Evolutionary conservation across 2,888 invertebrate genomes (phyloP), one percentile per base, ranked within the genome.

Genomic region (Spatulosminthurus flaviceps): DNA sequence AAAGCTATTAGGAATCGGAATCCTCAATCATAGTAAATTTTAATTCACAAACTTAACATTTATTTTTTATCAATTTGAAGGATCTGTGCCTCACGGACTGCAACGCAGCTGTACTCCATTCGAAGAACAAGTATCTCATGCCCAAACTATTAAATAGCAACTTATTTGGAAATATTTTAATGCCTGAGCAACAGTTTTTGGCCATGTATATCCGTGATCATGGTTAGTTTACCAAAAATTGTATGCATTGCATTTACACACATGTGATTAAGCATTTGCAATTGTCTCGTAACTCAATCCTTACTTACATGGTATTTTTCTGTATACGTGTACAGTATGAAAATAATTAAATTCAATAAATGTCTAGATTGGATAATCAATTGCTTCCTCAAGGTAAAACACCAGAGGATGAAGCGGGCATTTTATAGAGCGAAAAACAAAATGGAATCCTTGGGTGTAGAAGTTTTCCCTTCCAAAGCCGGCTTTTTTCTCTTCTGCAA

Each of bases 21-120:
- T n/a, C n/a, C n/a, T n/a, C n/a, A n/a, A n/a, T n/a, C n/a, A n/a
- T n/a, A n/a, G n/a, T n/a, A n/a, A n/a, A n/a, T n/a, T n/a, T n/a
- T n/a, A n/a, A n/a, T n/a, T n/a, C n/a, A n/a, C n/a, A n/a, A n/a
- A n/a, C n/a, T n/a, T n/a, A n/a, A n/a, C n/a, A n/a, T n/a, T n/a
- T n/a, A n/a, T n/a, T n/a, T n/a, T 9, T 16, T 19, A 5, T 51
- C 16, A 13, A 9, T 41, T 64, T 79, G 16, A 51, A 83, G 82
- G 83, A 83, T 71, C 71, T 83, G 1, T 83, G 83, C 61, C 78
- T 84, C 0, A 84, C 84, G 21, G 74, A 77, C 42, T 83, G 76
- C 28, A 70, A 82, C 16, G 81, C 82, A 26, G 84, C 83, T 16
- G 80, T 82, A 0, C 76, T 84, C 7, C 81, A 83, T 41, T 82